Base-by-base conservation (phyloP, 2,797 vertebrate species). In the Syngnathus rostellatus region DNA sequence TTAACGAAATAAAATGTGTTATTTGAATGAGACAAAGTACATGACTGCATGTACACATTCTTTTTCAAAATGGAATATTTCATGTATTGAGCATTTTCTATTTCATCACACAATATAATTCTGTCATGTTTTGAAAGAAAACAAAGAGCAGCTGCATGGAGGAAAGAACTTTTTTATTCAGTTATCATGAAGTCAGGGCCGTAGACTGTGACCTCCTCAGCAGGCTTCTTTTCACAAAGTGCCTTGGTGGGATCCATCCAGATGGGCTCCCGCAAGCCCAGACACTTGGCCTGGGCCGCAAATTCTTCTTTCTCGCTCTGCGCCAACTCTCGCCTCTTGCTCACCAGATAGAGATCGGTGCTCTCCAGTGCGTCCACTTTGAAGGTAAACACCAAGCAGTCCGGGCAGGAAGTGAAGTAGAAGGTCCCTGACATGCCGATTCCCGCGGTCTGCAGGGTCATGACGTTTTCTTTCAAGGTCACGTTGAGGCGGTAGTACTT, bases 351-450 rank as follows among this genome's bases (percentile, higher is more conserved):
- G 17, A 65, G 64, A 39, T 65, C 64, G 4, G 37, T 40, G 38
- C 50, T 51, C 37, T 11, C 41, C 31, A 23, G 43, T 1, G 53
- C 43, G 19, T 37, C 48, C 63, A 67, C 66, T 2, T 45, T 45
- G 60, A 64, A 59, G 39, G 54, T 60, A 61, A 76, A 64, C 65
- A 70, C 40, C 58, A 68, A 2, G 31, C 63, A 71, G 64, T 69
- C 69, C 3, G 66, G 64, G 19, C 72, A 71, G 37, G 71, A 67
- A 5, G 46, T 66, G 17, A 2, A 23, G 60, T 66, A 39, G 38
- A 71, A 73, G 54, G 16, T 55, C 31, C 45, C 60, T 5, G 50
- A 60, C 67, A 65, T 51, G 53, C 9, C 10, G 6, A 23, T 4
- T 25, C 38, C 50, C 25, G 41, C 62, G 39, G 39, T 55, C 10